Percentiles rank a stretch among this genome's conserved stretches.
These are phyloP conservation scores for Hemicordylus capensis DNA, from an alignment of 2,113 vertebrate genomes.

Conservation along the genomic window DNA sequence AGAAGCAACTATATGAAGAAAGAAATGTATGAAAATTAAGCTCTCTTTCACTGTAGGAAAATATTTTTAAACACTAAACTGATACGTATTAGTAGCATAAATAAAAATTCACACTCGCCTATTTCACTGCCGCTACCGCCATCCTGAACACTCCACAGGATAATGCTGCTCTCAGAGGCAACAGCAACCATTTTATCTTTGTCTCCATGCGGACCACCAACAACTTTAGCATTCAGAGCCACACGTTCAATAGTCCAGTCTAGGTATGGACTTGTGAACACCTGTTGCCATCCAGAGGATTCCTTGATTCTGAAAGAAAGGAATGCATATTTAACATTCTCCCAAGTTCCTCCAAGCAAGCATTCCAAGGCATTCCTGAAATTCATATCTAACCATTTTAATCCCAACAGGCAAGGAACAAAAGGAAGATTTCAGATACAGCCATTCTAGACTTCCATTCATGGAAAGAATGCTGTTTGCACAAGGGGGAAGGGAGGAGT, in stretches of 20 bases:
- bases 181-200: conserved; percentile 99
- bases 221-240: conserved; percentile 96
- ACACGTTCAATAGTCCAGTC: conserved; percentile 94
- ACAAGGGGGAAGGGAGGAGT: too few relatives aligned
- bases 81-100: background rate
- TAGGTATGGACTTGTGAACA: conserved; percentile 94
- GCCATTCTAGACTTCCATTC: too few relatives aligned
- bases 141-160: conserved; percentile 97
- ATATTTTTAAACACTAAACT: background rate
- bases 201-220: conserved; percentile 95
- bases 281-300: conserved; percentile 97
- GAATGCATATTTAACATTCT: background rate
- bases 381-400: background rate
- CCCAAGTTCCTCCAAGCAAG: background rate
- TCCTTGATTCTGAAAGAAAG: conserved; percentile 88
- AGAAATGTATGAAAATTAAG: background rate
- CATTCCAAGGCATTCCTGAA: background rate
- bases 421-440: too few relatives aligned
- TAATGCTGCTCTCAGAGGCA: conserved; percentile 92
- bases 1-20: background rate
- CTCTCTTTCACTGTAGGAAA: background rate
- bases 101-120: conserved; percentile 70
- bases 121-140: conserved; percentile 95
- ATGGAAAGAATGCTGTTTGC: too few relatives aligned
- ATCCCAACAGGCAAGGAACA: background rate